Base-by-base conservation (phyloP, 2,888 invertebrate species). In the Morinoia aosen region DNA sequence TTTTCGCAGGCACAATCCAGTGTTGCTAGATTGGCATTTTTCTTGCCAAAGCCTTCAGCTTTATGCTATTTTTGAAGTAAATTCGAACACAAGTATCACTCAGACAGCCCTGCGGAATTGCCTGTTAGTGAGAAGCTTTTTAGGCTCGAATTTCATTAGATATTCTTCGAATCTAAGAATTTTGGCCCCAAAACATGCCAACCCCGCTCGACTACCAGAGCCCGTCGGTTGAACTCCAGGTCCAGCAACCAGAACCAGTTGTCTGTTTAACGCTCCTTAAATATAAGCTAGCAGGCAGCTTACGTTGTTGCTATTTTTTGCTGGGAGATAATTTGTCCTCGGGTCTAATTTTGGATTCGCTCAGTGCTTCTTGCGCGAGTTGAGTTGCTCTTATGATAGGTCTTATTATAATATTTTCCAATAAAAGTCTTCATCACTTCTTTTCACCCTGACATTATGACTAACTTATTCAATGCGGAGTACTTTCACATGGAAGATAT, bases 371-470 rank as follows among this genome's bases (percentile, higher is more conserved):
- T 76, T 76, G 76, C 33, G 76, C 76, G 33, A 0, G 76, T 33
- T 10, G 76, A 33, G 33, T 33, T 76, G 76, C 76, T 76, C 76
- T 33, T 16, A 76, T 76, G 33, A 76, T 61, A 61, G 16, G 76
- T 33, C 76, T 33, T 76, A 76, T 76, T 76, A 76, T 76, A 76
- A 76, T 76, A 76, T 76, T 76, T 76, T 76, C 76, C 76, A 33
- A 76, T 76, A 25, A 25, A 76, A 76, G 76, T 76, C 76, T 76
- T 76, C 76, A 76, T 76, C 76, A 76, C 76, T 76, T 76, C 76
- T 76, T 76, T 61, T 76, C 25, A 76, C 25, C 76, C 25, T 33
- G 76, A 76, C 76, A 33, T 76, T 76, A 76, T 25, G 76, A 76
- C 25, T 33, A 19, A 8, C 25, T 76, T 76, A 25, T 76, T 76